A percentile compares a stretch with the other conserved stretches of the same genome.
Conservation (phyloP, 1,140 invertebrate species). For the Drosophila suzukii region DNA sequence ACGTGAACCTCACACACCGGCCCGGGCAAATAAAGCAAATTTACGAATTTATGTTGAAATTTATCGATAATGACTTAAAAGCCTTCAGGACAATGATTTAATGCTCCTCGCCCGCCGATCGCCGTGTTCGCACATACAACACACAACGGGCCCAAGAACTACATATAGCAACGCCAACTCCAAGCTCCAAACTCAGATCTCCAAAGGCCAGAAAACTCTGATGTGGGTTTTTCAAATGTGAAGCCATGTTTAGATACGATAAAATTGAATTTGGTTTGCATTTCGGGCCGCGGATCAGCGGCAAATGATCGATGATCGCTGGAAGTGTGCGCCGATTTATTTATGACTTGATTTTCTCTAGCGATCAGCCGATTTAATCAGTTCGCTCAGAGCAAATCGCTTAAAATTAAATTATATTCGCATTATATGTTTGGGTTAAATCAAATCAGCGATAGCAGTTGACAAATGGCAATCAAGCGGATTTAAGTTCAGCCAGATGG, state of each 20-base stretch:
- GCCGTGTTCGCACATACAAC: constrained; percentile 64
- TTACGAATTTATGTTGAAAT: constrained; percentile 84
- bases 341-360: constrained; percentile 74
- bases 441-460: constrained; percentile 48
- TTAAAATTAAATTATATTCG: constrained; percentile 58
- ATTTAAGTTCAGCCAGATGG: constrained; percentile 29
- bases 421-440: constrained; percentile 51
- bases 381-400: constrained; percentile 55
- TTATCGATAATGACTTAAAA: constrained; percentile 84
- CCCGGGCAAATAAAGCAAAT: constrained; percentile 80
- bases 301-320: constrained; percentile 80
- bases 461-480: constrained; percentile 49
- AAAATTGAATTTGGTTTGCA: constrained; percentile 73
- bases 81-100: constrained; percentile 84
- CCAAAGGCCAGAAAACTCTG: constrained; percentile 25
- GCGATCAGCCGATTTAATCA: constrained; percentile 56
- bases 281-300: constrained; percentile 42
- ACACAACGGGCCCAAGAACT: constrained; percentile 22
- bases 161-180: constrained; percentile 36
- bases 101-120: constrained; percentile 61
- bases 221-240: constrained; percentile 79
- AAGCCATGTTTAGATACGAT: constrained; percentile 81
- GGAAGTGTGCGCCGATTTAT: constrained; percentile 80
- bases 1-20: constrained; percentile 48
- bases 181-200: constrained; percentile 2